phyloP scores from a whole-genome alignment of 2,113 vertebrate species.

The Rhinogobius similis region DNA sequence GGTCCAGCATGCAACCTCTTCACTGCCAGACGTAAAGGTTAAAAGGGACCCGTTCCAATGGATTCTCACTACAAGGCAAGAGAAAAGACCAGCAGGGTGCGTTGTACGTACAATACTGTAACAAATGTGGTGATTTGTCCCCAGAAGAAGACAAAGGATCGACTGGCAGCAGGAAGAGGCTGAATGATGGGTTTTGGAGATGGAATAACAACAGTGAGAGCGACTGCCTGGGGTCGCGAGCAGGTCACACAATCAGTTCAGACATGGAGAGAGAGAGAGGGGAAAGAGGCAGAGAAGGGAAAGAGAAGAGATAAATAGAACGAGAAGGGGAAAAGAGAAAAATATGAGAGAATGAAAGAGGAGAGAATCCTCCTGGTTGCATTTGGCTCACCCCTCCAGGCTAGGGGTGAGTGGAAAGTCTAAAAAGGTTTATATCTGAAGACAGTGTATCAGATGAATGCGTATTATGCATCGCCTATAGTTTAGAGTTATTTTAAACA shows the following conservation, averaged over 20 bases:
- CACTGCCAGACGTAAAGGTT: not conserved
- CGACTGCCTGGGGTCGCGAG: slow-evolving; percentile 13
- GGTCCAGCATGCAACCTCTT: not conserved
- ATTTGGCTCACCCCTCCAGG: no score
- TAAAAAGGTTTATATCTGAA: no score
- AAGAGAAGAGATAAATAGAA: no score
- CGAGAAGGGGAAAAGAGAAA: not conserved
- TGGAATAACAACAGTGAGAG: slow-evolving; percentile 23
- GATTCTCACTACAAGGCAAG: not conserved
- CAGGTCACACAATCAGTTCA: slow-evolving; percentile 37
- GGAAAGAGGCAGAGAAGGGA: slow-evolving; percentile 8
- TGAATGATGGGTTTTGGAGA: slow-evolving; percentile 11
- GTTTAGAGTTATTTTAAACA: no score
- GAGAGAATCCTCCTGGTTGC: no score
- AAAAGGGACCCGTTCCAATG: not conserved
- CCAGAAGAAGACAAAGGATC: not conserved
- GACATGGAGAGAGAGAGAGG: not conserved
- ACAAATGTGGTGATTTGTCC: slow-evolving; percentile 16
- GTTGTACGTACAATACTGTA: slow-evolving; percentile 3
- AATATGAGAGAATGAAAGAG: not conserved
- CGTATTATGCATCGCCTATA: no score
- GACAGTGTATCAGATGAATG: no score
- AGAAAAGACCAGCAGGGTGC: slow-evolving; percentile 9
- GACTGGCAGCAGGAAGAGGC: slow-evolving; percentile 29
- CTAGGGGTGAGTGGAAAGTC: no score